Base-by-base conservation (phyloP, 2,113 vertebrate species). In the Cervus canadensis region DNA sequence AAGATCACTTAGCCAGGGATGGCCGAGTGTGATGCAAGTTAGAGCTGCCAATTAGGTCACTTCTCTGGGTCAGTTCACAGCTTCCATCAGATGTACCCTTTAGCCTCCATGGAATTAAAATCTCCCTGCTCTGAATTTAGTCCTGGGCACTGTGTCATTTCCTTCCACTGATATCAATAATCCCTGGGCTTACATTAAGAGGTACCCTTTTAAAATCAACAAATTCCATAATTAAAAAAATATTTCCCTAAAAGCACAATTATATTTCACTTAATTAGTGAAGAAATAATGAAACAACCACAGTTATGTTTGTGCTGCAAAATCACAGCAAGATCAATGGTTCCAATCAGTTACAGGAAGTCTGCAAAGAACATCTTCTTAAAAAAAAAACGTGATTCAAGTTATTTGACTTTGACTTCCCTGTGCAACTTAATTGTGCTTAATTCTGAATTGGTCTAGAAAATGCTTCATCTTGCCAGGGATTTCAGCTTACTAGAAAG, bases 191-290 rank as follows among this genome's bases (percentile, higher is more conserved):
- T 76, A 76, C 1, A 5, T 28, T 45, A 52, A n/a, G 9, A 93
- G 74, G 74, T 33, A 84, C 50, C 93, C 71, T 93, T 94, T 94
- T 16, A 86, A 96, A 96, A 96, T 93, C 96, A 93, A 87, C 91
- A 60, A 94, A 89, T 74, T 82, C 91, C 59, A 67, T 92, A n/a
- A 15, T 56, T 82, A 78, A 40, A 25, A 28, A 45, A 67, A 50
- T 14, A 52, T 10, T n/a, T 57, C 54, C 15, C 54, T 87, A 89
- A 82, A 36, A 92, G 87, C 57, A 92, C 79, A 91, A 97, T 92
- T 95, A 87, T 76, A 79, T 91, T 96, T 97, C 57, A 64, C 83
- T 94, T 96, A 79, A 97, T 97, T 97, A 97, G 85, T 57, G 56
- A 85, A 93, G 71, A 76, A 48, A 87, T 96, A 96, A 93, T 93